Evolutionary conservation across 30 jellyfish, hydroid and myxozoan genomes (phyloP).

Genomic region (Sanderia malayensis): DNA sequence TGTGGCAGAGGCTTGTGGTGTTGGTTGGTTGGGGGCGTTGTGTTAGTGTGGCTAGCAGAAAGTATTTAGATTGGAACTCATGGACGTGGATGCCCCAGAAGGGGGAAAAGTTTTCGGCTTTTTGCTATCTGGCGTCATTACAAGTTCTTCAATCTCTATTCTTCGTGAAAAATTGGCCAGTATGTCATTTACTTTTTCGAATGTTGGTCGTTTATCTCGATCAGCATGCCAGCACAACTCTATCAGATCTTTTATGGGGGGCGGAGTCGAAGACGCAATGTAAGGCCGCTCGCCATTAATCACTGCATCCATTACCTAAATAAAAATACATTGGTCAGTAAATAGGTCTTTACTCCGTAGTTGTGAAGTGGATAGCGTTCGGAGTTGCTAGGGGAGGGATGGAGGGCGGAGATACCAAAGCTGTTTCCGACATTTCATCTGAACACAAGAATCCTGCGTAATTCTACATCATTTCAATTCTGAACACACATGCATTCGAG

Average conservation of each 20-base stretch:
- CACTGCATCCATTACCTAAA: slow-evolving; percentile 55
- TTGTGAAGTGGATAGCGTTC: no score
- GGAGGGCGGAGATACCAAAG: no score
- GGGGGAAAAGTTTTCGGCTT: slow-evolving; percentile 3
- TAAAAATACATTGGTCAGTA: no score
- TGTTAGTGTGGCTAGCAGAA: no score
- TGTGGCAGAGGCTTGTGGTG: no score
- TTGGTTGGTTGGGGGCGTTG: no score
- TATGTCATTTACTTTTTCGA: slow-evolving; percentile 6
- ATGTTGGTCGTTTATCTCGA: slow-evolving; percentile 43
- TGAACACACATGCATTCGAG: not conserved
- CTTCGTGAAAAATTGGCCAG: slow-evolving; percentile 14
- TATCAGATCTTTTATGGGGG: slow-evolving; percentile 1
- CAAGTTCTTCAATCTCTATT: not conserved
- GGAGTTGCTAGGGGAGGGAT: no score
- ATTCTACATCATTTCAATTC: no score
- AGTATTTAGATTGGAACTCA: no score
- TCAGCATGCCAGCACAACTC: slow-evolving; percentile 53
- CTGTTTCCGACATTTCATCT: no score
- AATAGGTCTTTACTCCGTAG: no score
- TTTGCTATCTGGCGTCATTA: not conserved
- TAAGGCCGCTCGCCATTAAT: slow-evolving; percentile 41
- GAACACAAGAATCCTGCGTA: no score
- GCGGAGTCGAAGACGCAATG: slow-evolving; percentile 20
- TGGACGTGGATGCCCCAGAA: not conserved